Conservation (phyloP, 2,113 vertebrate species). For the Cottus gobio region DNA sequence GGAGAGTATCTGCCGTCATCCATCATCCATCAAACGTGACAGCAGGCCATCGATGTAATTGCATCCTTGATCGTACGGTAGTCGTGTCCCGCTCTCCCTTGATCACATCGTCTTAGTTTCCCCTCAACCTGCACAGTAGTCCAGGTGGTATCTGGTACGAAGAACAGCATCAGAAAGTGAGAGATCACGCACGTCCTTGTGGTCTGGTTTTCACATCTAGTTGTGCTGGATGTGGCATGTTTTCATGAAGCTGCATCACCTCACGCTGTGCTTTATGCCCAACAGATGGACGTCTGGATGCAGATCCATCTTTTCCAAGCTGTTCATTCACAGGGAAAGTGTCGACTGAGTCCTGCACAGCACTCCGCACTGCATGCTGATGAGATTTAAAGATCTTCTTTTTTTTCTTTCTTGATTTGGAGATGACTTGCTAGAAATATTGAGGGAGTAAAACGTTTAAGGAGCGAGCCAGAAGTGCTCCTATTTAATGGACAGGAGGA, state of each 20-base stretch:
- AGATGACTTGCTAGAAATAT: background rate
- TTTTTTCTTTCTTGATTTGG: background rate
- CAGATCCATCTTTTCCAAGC: background rate
- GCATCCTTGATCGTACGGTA: slow-evolving; percentile 9
- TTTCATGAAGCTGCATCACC: background rate
- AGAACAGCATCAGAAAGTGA: background rate
- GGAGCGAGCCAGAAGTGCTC: too few relatives aligned
- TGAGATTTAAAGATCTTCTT: background rate
- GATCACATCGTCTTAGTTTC: background rate
- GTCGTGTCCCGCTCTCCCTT: slow-evolving; percentile 22
- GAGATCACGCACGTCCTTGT: background rate
- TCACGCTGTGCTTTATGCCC: background rate
- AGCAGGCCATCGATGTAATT: slow-evolving; percentile 29
- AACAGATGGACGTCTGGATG: background rate
- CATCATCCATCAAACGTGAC: slow-evolving; percentile 51
- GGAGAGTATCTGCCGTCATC: slow-evolving; percentile 33
- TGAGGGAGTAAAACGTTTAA: background rate
- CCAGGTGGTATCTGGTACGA: slow-evolving; percentile 9
- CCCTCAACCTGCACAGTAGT: background rate
- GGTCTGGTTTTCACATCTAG: background rate
- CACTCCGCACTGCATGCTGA: background rate
- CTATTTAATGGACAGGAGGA: background rate
- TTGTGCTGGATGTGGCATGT: background rate
- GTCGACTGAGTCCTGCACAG: background rate
- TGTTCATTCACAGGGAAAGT: background rate